Conservation (phyloP, 2,888 invertebrate species). For the Tetranychus piercei region DNA sequence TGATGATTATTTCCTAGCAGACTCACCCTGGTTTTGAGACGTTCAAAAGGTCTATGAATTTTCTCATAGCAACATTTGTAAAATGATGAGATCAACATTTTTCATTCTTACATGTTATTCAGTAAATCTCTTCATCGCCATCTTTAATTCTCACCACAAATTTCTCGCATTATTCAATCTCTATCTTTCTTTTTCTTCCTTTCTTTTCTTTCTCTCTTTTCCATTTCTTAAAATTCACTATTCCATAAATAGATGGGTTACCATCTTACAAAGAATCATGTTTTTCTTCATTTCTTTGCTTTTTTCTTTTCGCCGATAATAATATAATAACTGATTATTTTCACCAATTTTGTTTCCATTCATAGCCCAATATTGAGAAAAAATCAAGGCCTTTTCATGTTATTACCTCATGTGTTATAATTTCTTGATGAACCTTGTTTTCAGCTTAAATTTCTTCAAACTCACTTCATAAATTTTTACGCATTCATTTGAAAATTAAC, state of each 20-base stretch:
- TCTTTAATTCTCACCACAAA: not conserved
- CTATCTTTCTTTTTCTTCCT: not conserved
- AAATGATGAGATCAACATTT: not conserved
- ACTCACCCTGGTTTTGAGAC: not conserved
- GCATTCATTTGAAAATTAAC: too few relatives aligned
- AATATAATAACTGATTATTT: not conserved
- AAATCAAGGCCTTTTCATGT: too few relatives aligned
- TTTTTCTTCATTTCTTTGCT: not conserved
- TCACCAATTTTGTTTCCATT: not conserved
- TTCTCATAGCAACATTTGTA: not conserved
- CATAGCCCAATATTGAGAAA: too few relatives aligned
- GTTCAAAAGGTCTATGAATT: not conserved
- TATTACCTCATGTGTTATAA: too few relatives aligned
- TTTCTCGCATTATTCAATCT: not conserved
- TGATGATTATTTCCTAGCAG: too few relatives aligned
- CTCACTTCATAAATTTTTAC: too few relatives aligned
- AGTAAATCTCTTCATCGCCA: not conserved
- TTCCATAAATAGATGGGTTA: not conserved
- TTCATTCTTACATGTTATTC: not conserved
- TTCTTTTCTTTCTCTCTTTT: not conserved
- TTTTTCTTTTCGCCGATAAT: not conserved
- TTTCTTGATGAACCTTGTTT: too few relatives aligned
- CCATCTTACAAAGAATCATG: not conserved
- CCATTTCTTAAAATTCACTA: not conserved
- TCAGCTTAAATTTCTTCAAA: too few relatives aligned